A percentile compares a stretch with the other conserved stretches of the same genome.
phyloP scores from a whole-genome alignment of 2,797 vertebrate species.

The Mionectes olivaceus region DNA sequence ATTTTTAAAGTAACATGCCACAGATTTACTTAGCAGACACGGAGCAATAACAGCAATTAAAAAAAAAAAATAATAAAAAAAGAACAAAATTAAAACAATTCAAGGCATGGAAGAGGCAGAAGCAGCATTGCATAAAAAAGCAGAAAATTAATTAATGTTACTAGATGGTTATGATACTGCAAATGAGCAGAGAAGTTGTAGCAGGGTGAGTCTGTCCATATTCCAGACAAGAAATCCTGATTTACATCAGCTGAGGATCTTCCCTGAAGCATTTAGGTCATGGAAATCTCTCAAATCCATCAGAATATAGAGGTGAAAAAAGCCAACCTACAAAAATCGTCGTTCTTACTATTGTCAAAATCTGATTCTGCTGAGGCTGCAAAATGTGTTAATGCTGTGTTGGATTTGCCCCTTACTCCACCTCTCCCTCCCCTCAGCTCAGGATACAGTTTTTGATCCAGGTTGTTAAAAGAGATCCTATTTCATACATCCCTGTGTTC shows the following conservation, averaged over 20 bases:
- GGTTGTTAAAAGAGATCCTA: constrained; percentile 64
- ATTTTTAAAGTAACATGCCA: constrained; percentile 79
- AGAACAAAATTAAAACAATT: constrained; percentile 45
- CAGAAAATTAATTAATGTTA: neutral
- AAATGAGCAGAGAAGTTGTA: neutral
- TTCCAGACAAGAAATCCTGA: neutral
- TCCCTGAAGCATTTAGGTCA: neutral
- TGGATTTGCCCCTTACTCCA: constrained; percentile 32
- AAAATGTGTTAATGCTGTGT: neutral
- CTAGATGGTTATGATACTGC: neutral
- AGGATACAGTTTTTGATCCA: constrained; percentile 56
- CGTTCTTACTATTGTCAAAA: neutral
- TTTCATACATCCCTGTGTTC: constrained; percentile 48
- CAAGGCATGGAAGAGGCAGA: constrained; percentile 8
- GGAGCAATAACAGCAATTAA: constrained; percentile 27
- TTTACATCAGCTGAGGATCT: constrained; percentile 12
- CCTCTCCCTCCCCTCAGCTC: constrained; percentile 1
- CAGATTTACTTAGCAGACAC: constrained; percentile 70
- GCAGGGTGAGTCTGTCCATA: neutral
- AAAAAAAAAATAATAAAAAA: neutral
- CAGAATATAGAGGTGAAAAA: neutral
- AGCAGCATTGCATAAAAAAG: neutral
- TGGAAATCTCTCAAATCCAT: constrained; percentile 38
- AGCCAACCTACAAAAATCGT: neutral
- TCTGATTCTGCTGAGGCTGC: constrained; percentile 4